These are phyloP conservation scores for Calyptomena viridis DNA, from an alignment of 2,113 vertebrate genomes.

Conservation along the genomic window DNA sequence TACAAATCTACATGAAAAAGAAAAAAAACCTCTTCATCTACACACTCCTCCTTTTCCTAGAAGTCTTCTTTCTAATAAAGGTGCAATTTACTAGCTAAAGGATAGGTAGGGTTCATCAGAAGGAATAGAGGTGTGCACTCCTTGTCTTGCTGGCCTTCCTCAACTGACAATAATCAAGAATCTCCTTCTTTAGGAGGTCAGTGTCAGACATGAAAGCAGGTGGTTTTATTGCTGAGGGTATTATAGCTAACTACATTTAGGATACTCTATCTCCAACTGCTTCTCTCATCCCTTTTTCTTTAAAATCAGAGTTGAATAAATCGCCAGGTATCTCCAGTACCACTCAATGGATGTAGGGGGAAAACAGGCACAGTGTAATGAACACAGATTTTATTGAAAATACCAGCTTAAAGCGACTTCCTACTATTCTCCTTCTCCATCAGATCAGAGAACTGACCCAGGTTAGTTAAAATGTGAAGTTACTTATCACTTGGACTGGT, in stretches of 20 bases:
- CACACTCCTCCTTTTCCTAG: background rate
- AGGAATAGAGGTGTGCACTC: fast-evolving
- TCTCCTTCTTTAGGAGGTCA: background rate
- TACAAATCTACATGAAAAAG: background rate
- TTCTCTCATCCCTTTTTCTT: background rate
- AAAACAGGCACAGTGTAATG: background rate
- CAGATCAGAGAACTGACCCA: background rate
- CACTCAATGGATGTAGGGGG: too few species aligned
- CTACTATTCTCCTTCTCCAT: background rate
- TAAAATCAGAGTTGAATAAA: background rate
- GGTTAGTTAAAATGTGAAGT: background rate
- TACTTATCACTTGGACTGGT: background rate
- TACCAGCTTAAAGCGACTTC: fast-evolving
- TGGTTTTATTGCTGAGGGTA: background rate
- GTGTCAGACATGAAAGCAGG: background rate
- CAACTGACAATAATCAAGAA: background rate
- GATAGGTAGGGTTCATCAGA: background rate
- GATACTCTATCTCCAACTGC: background rate
- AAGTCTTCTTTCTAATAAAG: background rate
- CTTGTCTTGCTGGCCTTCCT: background rate
- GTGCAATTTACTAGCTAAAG: background rate
- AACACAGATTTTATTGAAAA: background rate
- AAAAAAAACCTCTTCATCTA: background rate
- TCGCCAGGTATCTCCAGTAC: background rate
- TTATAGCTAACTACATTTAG: background rate